Evolutionary conservation across 2,113 vertebrate genomes (phyloP).

Genomic region (Elachura formosa): DNA sequence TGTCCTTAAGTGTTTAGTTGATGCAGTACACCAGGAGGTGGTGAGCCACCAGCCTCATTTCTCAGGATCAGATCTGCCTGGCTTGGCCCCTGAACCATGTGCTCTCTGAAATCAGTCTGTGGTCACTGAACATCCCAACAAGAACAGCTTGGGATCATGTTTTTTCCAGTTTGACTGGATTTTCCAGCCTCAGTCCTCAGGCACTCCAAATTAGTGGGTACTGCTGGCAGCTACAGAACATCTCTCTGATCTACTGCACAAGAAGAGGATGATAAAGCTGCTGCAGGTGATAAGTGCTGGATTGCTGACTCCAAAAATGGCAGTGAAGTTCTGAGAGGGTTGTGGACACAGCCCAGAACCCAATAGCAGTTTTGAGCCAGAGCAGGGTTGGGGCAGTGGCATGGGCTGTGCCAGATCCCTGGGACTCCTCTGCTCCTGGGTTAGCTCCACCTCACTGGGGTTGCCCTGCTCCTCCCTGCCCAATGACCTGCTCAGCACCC

Average conservation of each 20-base stretch:
- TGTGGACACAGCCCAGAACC: background rate
- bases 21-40: background rate
- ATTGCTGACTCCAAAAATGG: background rate
- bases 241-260: background rate
- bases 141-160: background rate
- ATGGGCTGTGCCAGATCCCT: background rate
- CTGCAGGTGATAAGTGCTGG: background rate
- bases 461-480: background rate
- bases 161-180: background rate
- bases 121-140: background rate
- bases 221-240: accelerated
- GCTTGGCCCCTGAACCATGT: background rate
- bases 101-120: background rate
- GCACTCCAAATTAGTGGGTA: background rate
- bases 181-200: background rate
- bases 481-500: accelerated
- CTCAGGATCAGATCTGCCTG: background rate
- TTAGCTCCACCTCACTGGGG: accelerated
- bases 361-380: background rate
- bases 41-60: background rate
- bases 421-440: background rate
- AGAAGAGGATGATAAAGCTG: background rate
- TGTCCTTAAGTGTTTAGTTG: background rate
- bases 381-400: background rate
- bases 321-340: background rate